Evolutionary conservation across 2,888 invertebrate species (phyloP).

Genomic region (Ectropis crepuscularia): DNA sequence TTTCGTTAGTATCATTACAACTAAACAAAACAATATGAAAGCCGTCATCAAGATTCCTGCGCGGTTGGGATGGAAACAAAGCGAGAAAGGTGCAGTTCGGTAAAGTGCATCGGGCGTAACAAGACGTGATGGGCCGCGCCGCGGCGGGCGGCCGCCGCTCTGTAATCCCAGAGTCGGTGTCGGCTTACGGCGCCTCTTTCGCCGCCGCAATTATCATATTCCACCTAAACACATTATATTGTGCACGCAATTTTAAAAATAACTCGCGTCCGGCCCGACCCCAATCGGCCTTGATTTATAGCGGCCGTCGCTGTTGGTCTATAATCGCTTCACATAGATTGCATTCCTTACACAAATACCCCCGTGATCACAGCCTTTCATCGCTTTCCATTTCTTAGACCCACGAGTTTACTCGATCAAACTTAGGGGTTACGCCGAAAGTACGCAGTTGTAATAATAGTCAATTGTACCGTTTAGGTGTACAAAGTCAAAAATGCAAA

Average conservation of each 20-base stretch:
- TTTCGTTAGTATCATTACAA: conserved; percentile 19
- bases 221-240: conserved; percentile 84
- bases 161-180: conserved; percentile 81
- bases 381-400: neutral
- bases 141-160: conserved; percentile 60
- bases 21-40: conserved; percentile 12
- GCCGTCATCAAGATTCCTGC: conserved; percentile 17
- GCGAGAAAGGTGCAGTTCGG: conserved; percentile 36
- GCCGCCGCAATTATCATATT: conserved; percentile 82
- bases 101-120: conserved; percentile 51
- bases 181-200: conserved; percentile 80
- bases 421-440: no score
- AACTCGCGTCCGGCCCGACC: conserved; percentile 78
- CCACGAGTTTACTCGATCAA: neutral
- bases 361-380: conserved; percentile 4
- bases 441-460: no score
- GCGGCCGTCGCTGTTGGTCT: conserved; percentile 57
- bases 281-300: conserved; percentile 80
- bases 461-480: no score
- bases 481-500: no score
- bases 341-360: conserved; percentile 53
- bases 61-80: conserved; percentile 33
- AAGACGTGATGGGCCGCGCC: conserved; percentile 57
- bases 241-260: conserved; percentile 84
- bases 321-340: conserved; percentile 57